Conservation (phyloP, 2,113 vertebrate species). For the Trematomus loennbergii region DNA sequence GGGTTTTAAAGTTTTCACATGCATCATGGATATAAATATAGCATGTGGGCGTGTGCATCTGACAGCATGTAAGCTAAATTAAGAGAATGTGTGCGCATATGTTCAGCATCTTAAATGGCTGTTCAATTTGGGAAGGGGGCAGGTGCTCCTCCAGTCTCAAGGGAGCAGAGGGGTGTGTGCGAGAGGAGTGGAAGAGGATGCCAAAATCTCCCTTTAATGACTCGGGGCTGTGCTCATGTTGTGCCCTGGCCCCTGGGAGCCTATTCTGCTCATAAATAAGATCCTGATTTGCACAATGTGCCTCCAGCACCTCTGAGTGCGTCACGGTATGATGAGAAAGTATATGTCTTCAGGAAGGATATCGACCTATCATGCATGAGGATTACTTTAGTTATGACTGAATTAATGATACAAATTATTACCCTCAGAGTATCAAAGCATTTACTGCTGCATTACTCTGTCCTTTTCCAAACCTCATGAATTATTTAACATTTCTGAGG, state of each 20-base stretch:
- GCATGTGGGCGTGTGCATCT: constrained; percentile 51
- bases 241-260: constrained; percentile 66
- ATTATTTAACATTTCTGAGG: not conserved
- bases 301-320: constrained; percentile 43
- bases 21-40: constrained; percentile 49
- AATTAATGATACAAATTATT: constrained; percentile 1
- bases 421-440: not conserved
- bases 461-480: not conserved
- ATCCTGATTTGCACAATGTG: constrained; percentile 74
- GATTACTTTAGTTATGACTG: constrained; percentile 2
- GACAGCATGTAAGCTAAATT: constrained; percentile 58
- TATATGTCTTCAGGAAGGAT: constrained; percentile 4
- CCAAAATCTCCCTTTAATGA: constrained; percentile 85
- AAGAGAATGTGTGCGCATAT: constrained; percentile 71
- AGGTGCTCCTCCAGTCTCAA: constrained; percentile 74
- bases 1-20: constrained; percentile 44
- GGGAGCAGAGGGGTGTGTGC: constrained; percentile 38
- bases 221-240: constrained; percentile 60
- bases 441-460: not conserved
- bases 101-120: constrained; percentile 72
- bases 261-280: constrained; percentile 79
- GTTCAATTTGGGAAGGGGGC: constrained; percentile 73
- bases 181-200: constrained; percentile 63
- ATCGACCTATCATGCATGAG: constrained; percentile 20
- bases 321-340: constrained; percentile 37